phyloP scores from a whole-genome alignment of 2,113 vertebrate genomes.

The Plestiodon gilberti region DNA sequence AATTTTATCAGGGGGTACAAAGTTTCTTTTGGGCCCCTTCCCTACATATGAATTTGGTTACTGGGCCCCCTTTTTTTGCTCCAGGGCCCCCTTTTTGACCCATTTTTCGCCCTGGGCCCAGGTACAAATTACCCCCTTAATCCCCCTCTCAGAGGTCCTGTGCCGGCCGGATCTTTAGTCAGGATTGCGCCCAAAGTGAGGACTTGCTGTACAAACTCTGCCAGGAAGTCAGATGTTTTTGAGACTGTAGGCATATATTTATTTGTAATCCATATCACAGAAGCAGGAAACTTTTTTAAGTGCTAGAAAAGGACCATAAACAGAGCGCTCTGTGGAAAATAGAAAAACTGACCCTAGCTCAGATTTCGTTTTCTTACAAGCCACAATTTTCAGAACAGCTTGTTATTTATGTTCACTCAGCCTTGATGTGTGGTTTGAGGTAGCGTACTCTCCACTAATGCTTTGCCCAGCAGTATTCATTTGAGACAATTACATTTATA shows the following conservation, averaged over 20 bases:
- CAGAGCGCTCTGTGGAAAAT: background rate
- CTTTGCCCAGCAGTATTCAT: background rate
- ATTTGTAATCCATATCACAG: background rate
- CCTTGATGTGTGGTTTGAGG: conserved; percentile 4
- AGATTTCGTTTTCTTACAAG: conserved; percentile 8
- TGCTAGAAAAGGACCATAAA: background rate
- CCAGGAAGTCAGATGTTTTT: background rate
- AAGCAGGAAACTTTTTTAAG: background rate
- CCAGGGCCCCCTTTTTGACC: too few species aligned
- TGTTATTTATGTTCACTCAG: conserved; percentile 14
- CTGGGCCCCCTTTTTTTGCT: too few species aligned
- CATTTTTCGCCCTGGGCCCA: too few species aligned
- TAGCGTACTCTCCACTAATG: background rate
- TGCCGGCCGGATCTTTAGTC: too few species aligned
- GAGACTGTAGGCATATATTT: background rate
- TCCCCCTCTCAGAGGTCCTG: too few species aligned
- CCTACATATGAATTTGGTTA: too few species aligned
- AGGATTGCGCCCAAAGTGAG: too few species aligned
- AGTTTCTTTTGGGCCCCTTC: too few species aligned
- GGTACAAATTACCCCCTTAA: too few species aligned
- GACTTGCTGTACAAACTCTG: background rate
- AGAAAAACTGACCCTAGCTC: background rate
- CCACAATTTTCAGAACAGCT: conserved; percentile 1
- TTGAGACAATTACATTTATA: conserved; percentile 25
- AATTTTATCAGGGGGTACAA: too few species aligned